Evolutionary conservation across 2,797 vertebrate species (phyloP), one percentile per base, ranked within the genome.

Genomic region (Synaphobranchus kaupii): DNA sequence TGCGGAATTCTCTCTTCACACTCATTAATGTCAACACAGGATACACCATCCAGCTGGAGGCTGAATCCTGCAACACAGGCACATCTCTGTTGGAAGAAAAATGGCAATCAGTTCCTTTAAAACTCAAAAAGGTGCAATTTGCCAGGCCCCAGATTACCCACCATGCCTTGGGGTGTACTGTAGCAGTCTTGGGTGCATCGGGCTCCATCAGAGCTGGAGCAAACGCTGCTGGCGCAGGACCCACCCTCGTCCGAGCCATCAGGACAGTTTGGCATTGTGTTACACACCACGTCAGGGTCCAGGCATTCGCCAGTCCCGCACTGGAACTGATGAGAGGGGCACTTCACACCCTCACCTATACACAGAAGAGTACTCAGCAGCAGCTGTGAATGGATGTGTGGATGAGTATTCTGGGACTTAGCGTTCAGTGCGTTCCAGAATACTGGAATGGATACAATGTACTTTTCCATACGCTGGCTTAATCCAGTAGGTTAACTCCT

Each of bases 21-120:
- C 90, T 99, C 98, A 0, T 99, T 92, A 15, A 97, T 85, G 34
- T 99, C 98, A 22, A 83, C 8, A 73, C 98, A 99, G 86, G 93
- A 92, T n/a, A 87, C 4, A 0, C 91, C 82, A 0, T 93, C 90
- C 4, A 90, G 63, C 34, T 91, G 91, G 5, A 95, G 89, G 28
- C 52, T 90, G 87, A 96, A 98, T 22, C 97, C 97, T 31, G 39
- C 82, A 22, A 89, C 83, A 90, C 97, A 98, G 87, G 91, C 93
- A 90, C 97, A 98, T 6, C 89, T 95, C 97, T 98, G 92, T 34
- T n/a, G 85, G 63, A 1, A 84, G 84, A 50, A 28, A 89, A 50
- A 50, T 2, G 6, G 78, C 22, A 48, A 25, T n/a, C 68, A 71
- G 4, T 47, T 4, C 34, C 68, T 71, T 71, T 34, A 71, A 44